These are phyloP conservation scores for Conistra vaccinii DNA, from an alignment of 2,888 invertebrate species.

Conservation along the genomic window DNA sequence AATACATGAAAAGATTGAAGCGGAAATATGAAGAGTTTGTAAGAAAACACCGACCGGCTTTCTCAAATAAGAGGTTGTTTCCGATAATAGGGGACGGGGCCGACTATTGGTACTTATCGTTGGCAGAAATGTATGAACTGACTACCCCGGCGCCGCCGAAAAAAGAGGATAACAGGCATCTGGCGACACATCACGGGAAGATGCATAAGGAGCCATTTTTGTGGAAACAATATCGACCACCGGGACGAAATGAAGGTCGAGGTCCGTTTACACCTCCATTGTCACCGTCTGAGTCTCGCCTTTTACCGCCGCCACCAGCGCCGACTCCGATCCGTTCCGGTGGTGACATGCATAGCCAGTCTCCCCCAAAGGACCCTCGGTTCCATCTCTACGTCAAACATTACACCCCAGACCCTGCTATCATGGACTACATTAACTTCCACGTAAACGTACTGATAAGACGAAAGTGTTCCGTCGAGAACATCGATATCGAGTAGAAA, in stretches of 20 bases:
- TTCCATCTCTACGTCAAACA: constrained; percentile 85
- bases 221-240: constrained; percentile 80
- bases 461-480: constrained; percentile 81
- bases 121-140: constrained; percentile 87
- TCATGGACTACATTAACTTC: constrained; percentile 86
- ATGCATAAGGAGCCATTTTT: constrained; percentile 85
- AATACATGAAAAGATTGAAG: constrained; percentile 85
- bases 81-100: constrained; percentile 87
- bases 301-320: constrained; percentile 68
- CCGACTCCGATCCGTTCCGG: constrained; percentile 70
- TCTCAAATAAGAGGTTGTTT: constrained; percentile 85
- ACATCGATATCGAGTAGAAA: constrained; percentile 71
- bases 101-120: constrained; percentile 88
- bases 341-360: constrained; percentile 57
- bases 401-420: constrained; percentile 84
- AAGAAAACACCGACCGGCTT: constrained; percentile 83
- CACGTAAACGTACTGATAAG: constrained; percentile 81
- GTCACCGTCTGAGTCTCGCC: constrained; percentile 43
- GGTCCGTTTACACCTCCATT: constrained; percentile 80
- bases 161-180: constrained; percentile 74
- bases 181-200: constrained; percentile 78
- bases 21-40: constrained; percentile 86
- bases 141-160: constrained; percentile 72
- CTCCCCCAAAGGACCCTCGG: constrained; percentile 79
- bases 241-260: constrained; percentile 70